These are phyloP conservation scores for Drosophila percnosoma DNA, from an alignment of 2,888 invertebrate species.

Conservation along the genomic window DNA sequence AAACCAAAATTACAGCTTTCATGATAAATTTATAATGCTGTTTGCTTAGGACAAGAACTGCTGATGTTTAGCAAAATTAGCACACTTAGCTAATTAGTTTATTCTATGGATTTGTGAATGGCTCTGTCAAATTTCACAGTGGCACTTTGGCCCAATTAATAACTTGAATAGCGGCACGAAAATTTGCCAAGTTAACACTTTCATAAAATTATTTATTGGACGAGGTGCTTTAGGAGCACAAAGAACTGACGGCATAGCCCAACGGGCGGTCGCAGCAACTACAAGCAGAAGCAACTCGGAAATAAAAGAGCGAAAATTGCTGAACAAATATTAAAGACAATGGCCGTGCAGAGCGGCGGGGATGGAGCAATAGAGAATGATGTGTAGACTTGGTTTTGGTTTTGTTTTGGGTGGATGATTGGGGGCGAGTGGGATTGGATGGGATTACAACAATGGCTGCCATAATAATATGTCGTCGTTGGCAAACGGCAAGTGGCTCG, in stretches of 20 bases:
- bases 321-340: conserved; percentile 74
- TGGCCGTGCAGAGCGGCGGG: conserved; percentile 16
- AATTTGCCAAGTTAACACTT: conserved; percentile 75
- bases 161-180: conserved; percentile 45
- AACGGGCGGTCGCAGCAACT: conserved; percentile 24
- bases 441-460: conserved; percentile 72
- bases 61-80: conserved; percentile 35
- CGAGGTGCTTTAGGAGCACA: conserved; percentile 51
- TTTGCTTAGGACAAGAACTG: conserved; percentile 38
- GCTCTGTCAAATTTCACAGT: conserved; percentile 23
- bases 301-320: conserved; percentile 69
- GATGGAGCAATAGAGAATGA: conserved; percentile 15
- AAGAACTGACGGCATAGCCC: conserved; percentile 34
- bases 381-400: conserved; percentile 15
- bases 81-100: conserved; percentile 67
- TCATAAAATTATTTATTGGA: conserved; percentile 76
- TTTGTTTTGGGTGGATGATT: neutral
- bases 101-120: conserved; percentile 37
- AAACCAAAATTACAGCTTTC: neutral
- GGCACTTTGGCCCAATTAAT: conserved; percentile 46
- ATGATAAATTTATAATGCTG: conserved; percentile 15
- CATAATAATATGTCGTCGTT: conserved; percentile 70
- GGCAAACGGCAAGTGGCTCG: conserved; percentile 77
- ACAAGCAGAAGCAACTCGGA: conserved; percentile 32
- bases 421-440: conserved; percentile 18